Evolutionary conservation across 2,888 invertebrate species (phyloP).

Genomic region (Augiades crinisus): DNA sequence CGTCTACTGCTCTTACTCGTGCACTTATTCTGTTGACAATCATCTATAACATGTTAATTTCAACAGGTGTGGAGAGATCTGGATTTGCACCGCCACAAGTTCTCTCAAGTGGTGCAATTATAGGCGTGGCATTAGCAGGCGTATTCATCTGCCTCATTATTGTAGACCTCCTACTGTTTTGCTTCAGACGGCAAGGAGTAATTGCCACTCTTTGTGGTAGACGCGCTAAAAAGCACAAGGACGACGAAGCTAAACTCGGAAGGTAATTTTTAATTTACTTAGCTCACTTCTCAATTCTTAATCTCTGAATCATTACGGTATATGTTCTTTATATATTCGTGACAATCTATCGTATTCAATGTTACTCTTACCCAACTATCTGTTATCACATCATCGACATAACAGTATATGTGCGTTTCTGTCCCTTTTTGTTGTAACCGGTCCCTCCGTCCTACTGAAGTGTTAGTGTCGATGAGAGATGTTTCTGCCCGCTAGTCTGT

Average conservation of each 20-base stretch:
- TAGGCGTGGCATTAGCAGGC: slow-evolving; percentile 92
- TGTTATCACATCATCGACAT: slow-evolving; percentile 60
- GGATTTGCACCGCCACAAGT: slow-evolving; percentile 76
- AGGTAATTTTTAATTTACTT: slow-evolving; percentile 82
- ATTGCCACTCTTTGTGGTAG: slow-evolving; percentile 86
- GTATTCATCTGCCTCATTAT: slow-evolving; percentile 90
- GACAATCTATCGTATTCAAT: slow-evolving; percentile 21
- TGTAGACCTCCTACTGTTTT: slow-evolving; percentile 92
- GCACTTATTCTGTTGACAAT: slow-evolving; percentile 1
- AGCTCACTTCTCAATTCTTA: slow-evolving; percentile 6
- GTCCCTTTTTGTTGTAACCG: slow-evolving; percentile 39
- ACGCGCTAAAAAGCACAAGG: slow-evolving; percentile 85
- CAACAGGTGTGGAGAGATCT: slow-evolving; percentile 69
- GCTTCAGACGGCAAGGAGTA: slow-evolving; percentile 84
- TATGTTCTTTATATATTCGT: slow-evolving; percentile 3
- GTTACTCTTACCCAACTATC: slow-evolving; percentile 31
- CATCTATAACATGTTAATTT: slow-evolving; percentile 40
- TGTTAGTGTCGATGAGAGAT: slow-evolving; percentile 81
- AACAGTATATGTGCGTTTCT: slow-evolving; percentile 37
- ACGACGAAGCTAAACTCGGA: slow-evolving; percentile 91
- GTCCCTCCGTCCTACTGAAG: slow-evolving; percentile 42
- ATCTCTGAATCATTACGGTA: slow-evolving; percentile 1
- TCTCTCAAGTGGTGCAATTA: slow-evolving; percentile 88
- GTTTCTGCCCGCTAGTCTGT: slow-evolving; percentile 89
- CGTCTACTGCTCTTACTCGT: slow-evolving; percentile 57